Evolutionary conservation across 1,140 invertebrate genomes (phyloP).

Genomic region (Aradophagus sp.): DNA sequence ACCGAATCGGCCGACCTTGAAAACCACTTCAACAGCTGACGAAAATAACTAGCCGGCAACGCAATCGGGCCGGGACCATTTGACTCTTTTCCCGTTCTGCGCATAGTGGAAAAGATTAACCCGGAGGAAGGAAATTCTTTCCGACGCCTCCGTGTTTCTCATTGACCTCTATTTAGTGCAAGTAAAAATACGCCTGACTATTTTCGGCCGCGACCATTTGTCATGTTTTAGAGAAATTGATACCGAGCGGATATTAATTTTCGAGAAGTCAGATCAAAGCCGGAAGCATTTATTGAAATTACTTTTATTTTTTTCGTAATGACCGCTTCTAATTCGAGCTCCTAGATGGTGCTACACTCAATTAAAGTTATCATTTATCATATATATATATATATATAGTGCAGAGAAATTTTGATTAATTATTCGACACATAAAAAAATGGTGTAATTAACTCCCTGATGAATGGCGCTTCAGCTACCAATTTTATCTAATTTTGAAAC

Average conservation of each 20-base stretch:
- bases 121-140: conserved; percentile 35
- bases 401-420: too few relatives aligned
- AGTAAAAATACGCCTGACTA: conserved; percentile 37
- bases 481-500: too few relatives aligned
- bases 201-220: conserved; percentile 25
- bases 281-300: too few relatives aligned
- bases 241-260: conserved; percentile 18
- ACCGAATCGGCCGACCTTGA: conserved; percentile 18
- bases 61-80: conserved; percentile 9
- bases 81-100: conserved; percentile 23
- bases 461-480: too few relatives aligned
- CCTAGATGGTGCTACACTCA: too few relatives aligned
- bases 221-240: conserved; percentile 20
- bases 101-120: conserved; percentile 18
- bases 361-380: too few relatives aligned
- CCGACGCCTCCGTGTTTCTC: conserved; percentile 43
- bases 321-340: too few relatives aligned
- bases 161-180: conserved; percentile 44
- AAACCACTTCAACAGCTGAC: conserved; percentile 29
- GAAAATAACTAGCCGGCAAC: conserved; percentile 22
- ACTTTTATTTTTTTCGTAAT: too few relatives aligned
- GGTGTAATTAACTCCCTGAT: too few relatives aligned
- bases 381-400: too few relatives aligned
- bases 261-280: too few relatives aligned
- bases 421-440: too few relatives aligned